phyloP scores from a whole-genome alignment of 2,113 vertebrate genomes.

The Anthoscopus minutus region DNA sequence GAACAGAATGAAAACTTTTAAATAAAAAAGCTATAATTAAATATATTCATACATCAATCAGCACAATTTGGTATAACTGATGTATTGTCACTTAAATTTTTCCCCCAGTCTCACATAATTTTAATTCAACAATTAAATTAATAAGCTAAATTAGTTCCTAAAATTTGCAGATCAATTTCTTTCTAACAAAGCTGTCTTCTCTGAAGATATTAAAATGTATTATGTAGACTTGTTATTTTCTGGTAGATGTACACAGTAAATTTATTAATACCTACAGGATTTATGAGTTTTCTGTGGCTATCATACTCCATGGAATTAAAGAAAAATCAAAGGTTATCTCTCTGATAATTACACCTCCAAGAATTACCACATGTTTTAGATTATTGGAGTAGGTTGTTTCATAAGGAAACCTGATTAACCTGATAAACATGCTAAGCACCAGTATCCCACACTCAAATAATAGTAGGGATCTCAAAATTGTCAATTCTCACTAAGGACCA shows the following conservation, averaged over 20 bases:
- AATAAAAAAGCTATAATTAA: background rate
- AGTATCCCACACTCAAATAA: background rate
- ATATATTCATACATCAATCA: background rate
- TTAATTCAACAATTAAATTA: background rate
- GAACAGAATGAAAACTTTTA: background rate
- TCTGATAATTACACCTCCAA: background rate
- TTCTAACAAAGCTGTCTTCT: background rate
- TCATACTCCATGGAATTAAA: background rate
- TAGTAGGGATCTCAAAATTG: background rate
- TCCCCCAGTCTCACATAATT: background rate
- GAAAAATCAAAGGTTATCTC: background rate
- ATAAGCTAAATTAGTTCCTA: background rate
- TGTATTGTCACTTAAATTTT: background rate
- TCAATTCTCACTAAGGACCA: background rate
- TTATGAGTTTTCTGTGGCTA: background rate
- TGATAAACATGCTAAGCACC: background rate
- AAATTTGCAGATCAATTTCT: background rate
- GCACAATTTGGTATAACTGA: background rate
- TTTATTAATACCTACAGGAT: background rate
- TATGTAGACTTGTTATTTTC: background rate
- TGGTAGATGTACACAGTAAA: background rate
- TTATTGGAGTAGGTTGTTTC: background rate
- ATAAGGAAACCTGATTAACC: background rate
- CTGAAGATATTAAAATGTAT: background rate
- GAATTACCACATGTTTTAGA: background rate